Conservation (phyloP, 2,888 invertebrate genomes). For the Habrosyne pyritoides region DNA sequence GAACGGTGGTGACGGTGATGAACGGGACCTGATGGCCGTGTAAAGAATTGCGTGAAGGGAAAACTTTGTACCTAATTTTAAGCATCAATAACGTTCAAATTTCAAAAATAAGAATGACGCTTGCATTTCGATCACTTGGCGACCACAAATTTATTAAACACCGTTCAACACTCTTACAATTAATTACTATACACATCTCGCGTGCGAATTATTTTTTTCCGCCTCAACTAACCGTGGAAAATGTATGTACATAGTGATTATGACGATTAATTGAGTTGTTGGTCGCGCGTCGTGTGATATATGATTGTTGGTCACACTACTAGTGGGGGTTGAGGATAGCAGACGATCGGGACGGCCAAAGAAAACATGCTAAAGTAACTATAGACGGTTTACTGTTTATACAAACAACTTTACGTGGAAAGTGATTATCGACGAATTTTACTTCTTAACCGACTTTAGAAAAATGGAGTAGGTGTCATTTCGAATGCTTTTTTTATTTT, state of each 20-base stretch:
- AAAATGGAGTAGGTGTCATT: too few species aligned
- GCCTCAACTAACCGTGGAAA: slow-evolving; percentile 26
- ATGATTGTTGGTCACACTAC: slow-evolving; percentile 40
- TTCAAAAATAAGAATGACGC: too few species aligned
- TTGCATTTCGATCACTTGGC: too few species aligned
- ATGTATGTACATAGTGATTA: slow-evolving; percentile 40
- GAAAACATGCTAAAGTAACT: background rate
- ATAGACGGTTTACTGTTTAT: background rate
- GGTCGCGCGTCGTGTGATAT: slow-evolving; percentile 42
- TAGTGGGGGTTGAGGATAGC: slow-evolving; percentile 4
- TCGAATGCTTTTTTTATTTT: too few species aligned
- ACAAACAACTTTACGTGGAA: background rate
- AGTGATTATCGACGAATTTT: too few species aligned
- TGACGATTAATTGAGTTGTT: slow-evolving; percentile 54
- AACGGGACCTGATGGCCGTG: too few species aligned
- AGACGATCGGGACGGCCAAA: background rate
- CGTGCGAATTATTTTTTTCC: slow-evolving; percentile 7
- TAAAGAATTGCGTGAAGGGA: too few species aligned
- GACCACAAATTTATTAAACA: background rate
- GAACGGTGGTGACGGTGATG: too few species aligned
- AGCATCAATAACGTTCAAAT: too few species aligned
- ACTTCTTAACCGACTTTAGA: too few species aligned
- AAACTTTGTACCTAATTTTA: too few species aligned
- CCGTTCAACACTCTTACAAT: background rate
- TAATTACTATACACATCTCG: background rate